phyloP scores from a whole-genome alignment of 2,797 vertebrate genomes.

The Aphelocoma californica region DNA sequence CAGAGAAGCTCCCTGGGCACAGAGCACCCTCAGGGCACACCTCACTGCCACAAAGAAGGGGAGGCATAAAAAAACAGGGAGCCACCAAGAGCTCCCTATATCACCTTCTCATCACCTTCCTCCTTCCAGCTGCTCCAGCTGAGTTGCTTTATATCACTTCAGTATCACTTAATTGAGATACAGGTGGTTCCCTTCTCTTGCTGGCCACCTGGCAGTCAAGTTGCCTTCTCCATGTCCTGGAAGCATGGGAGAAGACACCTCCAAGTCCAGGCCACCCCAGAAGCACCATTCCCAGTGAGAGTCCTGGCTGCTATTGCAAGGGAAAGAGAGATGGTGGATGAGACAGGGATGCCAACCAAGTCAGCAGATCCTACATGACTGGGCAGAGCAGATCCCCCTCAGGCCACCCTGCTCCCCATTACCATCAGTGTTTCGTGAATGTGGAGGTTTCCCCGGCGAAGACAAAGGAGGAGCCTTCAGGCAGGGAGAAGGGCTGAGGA shows the following conservation, averaged over 20 bases:
- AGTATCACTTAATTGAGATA: not conserved
- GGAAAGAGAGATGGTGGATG: not conserved
- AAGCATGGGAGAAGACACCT: not conserved
- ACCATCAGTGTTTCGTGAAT: accelerated
- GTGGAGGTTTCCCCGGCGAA: not conserved
- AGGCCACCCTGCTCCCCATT: not conserved
- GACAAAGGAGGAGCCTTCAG: not conserved
- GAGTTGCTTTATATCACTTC: not conserved
- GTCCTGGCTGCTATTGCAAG: not conserved
- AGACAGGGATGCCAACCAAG: not conserved
- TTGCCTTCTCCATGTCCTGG: not conserved
- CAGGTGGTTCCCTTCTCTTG: not conserved
- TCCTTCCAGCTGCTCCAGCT: not conserved
- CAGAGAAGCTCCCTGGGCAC: not conserved
- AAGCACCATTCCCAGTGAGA: not conserved
- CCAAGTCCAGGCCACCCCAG: not conserved
- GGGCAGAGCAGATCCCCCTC: not conserved
- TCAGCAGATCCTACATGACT: not conserved
- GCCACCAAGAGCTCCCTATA: accelerated
- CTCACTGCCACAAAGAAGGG: not conserved
- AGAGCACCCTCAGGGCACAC: not conserved
- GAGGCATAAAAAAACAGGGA: accelerated
- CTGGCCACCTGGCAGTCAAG: not conserved
- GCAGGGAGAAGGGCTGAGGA: not conserved
- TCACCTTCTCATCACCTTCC: not conserved